Evolutionary conservation across 2,797 vertebrate species (phyloP), one percentile per base, ranked within the genome.

Genomic region (Taenioides sp.): DNA sequence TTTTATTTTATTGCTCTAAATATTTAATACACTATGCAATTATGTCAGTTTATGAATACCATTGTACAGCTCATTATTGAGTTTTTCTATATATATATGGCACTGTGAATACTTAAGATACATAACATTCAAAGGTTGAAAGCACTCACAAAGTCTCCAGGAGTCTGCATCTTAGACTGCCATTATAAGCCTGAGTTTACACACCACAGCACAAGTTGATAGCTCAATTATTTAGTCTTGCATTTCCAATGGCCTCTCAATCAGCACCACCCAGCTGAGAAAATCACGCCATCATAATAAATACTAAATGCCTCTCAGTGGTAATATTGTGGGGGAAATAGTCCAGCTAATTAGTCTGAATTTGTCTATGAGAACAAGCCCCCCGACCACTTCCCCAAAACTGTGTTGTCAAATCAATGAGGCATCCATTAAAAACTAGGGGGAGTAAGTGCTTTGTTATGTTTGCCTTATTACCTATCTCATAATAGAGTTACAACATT

Each of bases 401-500:
- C 54, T 80, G 75, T 72, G 81, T 81, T 77, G 79, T 82, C 78
- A 57, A 67, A 81, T 82, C 78, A 57, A 67, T 75, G 67, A 75
- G 74, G 71, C 69, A 74, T 83, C 69, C 67, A 70, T 78, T 72
- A 58, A 31, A 22, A 67, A 83, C 73, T 61, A 71, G 62, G 3
- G 72, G 37, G 67, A 71, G 50, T 22, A 50, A 71, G 3, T 28
- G 37, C 11, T 55, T 27, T 58, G 59, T 55, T 43, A 7, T 57
- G 14, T 37, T 65, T 62, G 69, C 70, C 55, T 61, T 85, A 84
- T 80, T 73, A 62, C 58, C 84, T 82, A 82, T 85, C 9, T n/a
- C 22, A 23, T 57, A 1, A 54, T 54, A n/a, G 20, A 47, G 43
- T 25, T 65, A 65, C 25, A 27, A 7, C 17, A 49, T 65, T 25